phyloP scores from a whole-genome alignment of 2,888 invertebrate species.

The Cephus pygmeus region DNA sequence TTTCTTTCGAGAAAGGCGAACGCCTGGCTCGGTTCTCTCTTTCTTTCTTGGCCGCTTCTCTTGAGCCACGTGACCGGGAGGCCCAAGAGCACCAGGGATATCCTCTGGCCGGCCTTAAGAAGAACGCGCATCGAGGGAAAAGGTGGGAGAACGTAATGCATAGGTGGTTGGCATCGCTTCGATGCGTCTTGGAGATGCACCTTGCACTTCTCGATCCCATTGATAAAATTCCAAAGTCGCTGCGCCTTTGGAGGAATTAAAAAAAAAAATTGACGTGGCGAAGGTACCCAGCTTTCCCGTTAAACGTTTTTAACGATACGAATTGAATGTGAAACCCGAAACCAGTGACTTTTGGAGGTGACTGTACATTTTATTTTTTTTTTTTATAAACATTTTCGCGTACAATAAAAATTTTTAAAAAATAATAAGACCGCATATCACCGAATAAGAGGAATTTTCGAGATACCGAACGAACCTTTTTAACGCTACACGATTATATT shows the following conservation, averaged over 20 bases:
- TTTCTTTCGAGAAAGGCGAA: constrained; percentile 17
- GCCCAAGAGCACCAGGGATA: too few species aligned
- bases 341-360: too few species aligned
- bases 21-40: too few species aligned
- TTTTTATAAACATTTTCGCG: background rate
- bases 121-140: background rate
- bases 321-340: too few species aligned
- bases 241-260: too few species aligned
- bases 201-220: constrained; percentile 40
- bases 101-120: background rate
- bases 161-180: too few species aligned
- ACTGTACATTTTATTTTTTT: background rate
- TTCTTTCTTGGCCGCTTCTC: too few species aligned
- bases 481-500: background rate
- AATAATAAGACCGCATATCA: background rate
- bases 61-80: too few species aligned
- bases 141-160: constrained; percentile 8
- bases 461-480: too few species aligned
- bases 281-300: too few species aligned
- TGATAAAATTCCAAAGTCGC: constrained; percentile 42
- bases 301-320: too few species aligned
- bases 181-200: constrained; percentile 25
- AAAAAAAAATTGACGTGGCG: too few species aligned
- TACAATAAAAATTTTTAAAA: background rate
- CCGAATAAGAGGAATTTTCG: background rate